These are phyloP conservation scores for Geotrypetes seraphini DNA, from an alignment of 2,797 vertebrate genomes.

Conservation along the genomic window DNA sequence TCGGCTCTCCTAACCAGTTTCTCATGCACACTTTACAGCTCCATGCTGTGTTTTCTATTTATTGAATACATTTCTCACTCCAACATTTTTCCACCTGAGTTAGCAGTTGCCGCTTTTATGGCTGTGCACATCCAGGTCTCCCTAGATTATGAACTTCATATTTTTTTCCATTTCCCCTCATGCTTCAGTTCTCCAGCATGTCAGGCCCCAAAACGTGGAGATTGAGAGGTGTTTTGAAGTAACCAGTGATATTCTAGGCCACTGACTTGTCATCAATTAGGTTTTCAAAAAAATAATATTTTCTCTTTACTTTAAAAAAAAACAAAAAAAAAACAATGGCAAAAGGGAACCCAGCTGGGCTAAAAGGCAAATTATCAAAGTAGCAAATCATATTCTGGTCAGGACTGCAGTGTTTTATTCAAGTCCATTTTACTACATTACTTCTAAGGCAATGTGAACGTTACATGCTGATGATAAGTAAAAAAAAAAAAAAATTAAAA, in stretches of 20 bases:
- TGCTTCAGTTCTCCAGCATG: constrained; percentile 72
- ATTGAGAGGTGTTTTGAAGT: constrained; percentile 79
- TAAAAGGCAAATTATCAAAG: constrained; percentile 77
- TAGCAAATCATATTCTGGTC: constrained; percentile 87
- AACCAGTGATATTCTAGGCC: constrained; percentile 68
- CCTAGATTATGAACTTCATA: constrained; percentile 69
- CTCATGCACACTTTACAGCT: constrained; percentile 91
- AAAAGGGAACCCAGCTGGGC: constrained; percentile 85
- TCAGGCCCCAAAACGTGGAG: constrained; percentile 85
- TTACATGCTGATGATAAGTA: constrained; percentile 42
- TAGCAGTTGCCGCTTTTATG: constrained; percentile 94
- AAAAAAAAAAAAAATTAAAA: constrained; percentile 6
- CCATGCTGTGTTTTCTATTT: constrained; percentile 98
- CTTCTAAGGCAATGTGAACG: constrained; percentile 66
- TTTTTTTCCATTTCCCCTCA: constrained; percentile 74
- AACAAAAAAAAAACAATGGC: constrained; percentile 87
- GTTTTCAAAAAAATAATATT: constrained; percentile 72
- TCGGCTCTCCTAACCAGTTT: constrained; percentile 86
- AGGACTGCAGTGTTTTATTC: constrained; percentile 84
- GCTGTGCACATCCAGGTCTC: constrained; percentile 66
- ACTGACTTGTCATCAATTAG: constrained; percentile 74
- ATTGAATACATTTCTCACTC: constrained; percentile 99
- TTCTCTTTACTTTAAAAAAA: constrained; percentile 85
- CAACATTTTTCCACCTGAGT: constrained; percentile 98
- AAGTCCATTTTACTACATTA: constrained; percentile 73